A percentile compares a stretch with the other conserved stretches of the same genome.
Evolutionary conservation across 2,888 invertebrate species (phyloP).

Genomic region (Chaetoderma sp.): DNA sequence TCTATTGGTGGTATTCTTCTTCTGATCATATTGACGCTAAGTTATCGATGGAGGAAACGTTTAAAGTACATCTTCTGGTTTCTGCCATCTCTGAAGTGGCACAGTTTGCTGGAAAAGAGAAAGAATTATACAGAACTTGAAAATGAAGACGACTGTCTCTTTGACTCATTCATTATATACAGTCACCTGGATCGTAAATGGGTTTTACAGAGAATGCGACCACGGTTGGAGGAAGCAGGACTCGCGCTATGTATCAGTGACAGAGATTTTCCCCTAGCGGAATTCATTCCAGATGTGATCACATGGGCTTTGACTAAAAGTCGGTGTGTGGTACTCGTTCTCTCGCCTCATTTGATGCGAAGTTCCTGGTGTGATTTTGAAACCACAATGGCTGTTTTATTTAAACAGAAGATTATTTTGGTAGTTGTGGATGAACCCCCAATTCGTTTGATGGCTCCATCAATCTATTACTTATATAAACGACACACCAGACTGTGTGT

Average conservation of each 20-base stretch:
- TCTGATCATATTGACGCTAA: neutral
- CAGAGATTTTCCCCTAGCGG: neutral
- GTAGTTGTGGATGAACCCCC: neutral
- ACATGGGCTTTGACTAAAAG: neutral
- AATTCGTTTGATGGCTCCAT: neutral
- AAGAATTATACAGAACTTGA: neutral
- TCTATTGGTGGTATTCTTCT: neutral
- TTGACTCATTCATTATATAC: neutral
- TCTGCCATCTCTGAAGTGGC: neutral
- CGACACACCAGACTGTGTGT: neutral
- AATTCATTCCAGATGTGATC: neutral
- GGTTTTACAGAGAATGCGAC: neutral
- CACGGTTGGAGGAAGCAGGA: neutral
- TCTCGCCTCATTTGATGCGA: neutral
- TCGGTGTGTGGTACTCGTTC: neutral
- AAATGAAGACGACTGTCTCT: neutral
- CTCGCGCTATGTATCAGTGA: neutral
- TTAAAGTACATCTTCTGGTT: neutral
- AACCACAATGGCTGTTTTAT: neutral
- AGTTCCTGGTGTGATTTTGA: neutral
- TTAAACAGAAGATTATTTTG: neutral
- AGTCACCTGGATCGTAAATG: neutral
- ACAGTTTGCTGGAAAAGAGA: neutral
- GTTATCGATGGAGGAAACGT: neutral
- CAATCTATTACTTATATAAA: neutral